Evolutionary conservation across 2,113 vertebrate species (phyloP), one percentile per base, ranked within the genome.

Genomic region (Oreocharis arfaki): DNA sequence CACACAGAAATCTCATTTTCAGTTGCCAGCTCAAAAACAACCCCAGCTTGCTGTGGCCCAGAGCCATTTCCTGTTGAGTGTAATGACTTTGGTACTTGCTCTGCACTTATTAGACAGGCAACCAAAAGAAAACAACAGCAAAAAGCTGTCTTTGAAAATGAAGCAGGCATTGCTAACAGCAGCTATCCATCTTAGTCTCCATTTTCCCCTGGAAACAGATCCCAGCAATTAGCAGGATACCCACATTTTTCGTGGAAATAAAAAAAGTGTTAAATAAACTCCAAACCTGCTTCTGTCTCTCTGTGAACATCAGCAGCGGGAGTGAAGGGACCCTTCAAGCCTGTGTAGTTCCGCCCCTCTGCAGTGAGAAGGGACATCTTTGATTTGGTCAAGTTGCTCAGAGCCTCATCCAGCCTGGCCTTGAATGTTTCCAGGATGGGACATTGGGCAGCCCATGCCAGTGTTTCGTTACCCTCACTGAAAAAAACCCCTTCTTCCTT

Each of bases 11-110:
- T 93, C 77, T 81, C n/a, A 75, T 90, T 84, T 95, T 78, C 76
- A 14, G 41, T 93, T 94, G 80, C 85, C 73, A 93, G 80, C 86
- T 95, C 88, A 49, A 81, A 95, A 94, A 71, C 79, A 90, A 63
- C 55, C 69, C 75, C 87, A 56, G 83, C 76, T 95, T 93, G 88
- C 80, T 0, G 0, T 92, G 83, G 88, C 93, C 88, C 90, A 92
- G 61, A 93, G 90, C 90, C 92, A 90, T 93, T 96, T 96, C 89
- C 91, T 91, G 73, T 86, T 81, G 90, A 89, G 65, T 53, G 28
- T 33, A 88, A 94, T 84, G 88, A 90, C 73, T 93, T 89, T 57
- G 30, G 68, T 95, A 46, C 87, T 85, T 89, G 67, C 47, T 90
- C 70, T 90, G 82, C 67, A 74, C 78, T 93, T 88, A 78, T 39